phyloP scores from a whole-genome alignment of 1,140 invertebrate genomes.

The Spodoptera litura region DNA sequence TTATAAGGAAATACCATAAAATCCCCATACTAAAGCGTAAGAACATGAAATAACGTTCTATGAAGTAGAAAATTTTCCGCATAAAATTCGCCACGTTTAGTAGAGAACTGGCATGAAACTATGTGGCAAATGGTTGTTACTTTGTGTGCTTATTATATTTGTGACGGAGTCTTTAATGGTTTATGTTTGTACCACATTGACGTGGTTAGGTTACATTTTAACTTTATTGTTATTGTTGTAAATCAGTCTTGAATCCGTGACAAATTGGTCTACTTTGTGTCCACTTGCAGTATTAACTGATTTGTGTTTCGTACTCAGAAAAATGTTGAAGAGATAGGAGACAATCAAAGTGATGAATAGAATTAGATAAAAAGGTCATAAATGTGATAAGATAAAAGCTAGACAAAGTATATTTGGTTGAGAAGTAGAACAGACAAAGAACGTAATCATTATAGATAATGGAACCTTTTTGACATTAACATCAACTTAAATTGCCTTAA shows the following conservation, averaged over 20 bases:
- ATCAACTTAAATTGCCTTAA: too few relatives aligned
- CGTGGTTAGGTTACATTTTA: conserved; percentile 4
- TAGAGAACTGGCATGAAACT: conserved; percentile 24
- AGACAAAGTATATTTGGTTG: neutral
- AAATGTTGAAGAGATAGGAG: too few relatives aligned
- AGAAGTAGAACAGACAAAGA: neutral
- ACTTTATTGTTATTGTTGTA: conserved; percentile 2
- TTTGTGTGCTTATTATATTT: conserved; percentile 13
- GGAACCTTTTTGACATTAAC: too few relatives aligned
- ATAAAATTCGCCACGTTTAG: conserved; percentile 4
- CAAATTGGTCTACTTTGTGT: neutral
- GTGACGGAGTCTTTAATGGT: conserved; percentile 9
- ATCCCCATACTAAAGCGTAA: neutral
- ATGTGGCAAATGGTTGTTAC: conserved; percentile 36
- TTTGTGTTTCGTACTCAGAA: neutral
- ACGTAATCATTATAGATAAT: too few relatives aligned
- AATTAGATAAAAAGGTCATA: neutral
- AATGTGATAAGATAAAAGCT: too few relatives aligned
- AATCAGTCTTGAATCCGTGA: neutral
- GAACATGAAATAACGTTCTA: neutral
- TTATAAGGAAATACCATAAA: neutral
- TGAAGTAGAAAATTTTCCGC: conserved; percentile 23
- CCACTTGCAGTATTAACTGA: neutral
- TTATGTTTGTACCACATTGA: neutral
- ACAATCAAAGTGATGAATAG: too few relatives aligned